Base-by-base conservation (phyloP, 2,113 vertebrate species). In the Chionis minor region DNA sequence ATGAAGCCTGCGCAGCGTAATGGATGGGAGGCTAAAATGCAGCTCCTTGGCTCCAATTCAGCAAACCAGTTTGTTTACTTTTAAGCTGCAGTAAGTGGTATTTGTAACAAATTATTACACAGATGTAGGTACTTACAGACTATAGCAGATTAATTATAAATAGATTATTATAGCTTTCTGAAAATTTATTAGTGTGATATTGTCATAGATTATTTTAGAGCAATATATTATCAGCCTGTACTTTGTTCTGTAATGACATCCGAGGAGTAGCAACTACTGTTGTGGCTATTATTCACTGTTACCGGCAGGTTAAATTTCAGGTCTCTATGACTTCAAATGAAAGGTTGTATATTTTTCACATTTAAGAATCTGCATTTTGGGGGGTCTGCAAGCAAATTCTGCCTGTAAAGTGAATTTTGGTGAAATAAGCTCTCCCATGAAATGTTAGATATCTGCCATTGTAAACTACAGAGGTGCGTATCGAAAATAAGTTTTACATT, bases 111-210 rank as follows among this genome's bases (percentile, higher is more conserved):
- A 49, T 81, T 84, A 80, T 91, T 90, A 69, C 59, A 19, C 30
- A 51, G 78, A 84, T 85, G n/a, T 2, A 77, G 47, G 26, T 92
- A 59, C 65, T 92, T 83, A 7, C 38, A 96, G 88, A 83, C 85
- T 75, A 65, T 66, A 81, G 63, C 42, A 81, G 35, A 63, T 94
- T 87, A 96, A 96, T 95, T 97, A 86, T 92, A 92, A 95, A 86
- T 86, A 67, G 10, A 52, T 86, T 92, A 75, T 84, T 96, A 90
- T 58, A 58, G 45, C 82, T 96, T 96, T 92, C 58, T 81, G 78
- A 91, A 94, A 96, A 90, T 30, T 32, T 28, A 65, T 85, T 94
- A 66, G 84, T 61, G 51, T 87, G 72, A 47, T 94, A 71, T 9
- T 62, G 10, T 91, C 63, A 92, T 84, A 71, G 44, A 71, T 69